Conservation (phyloP, 2,888 invertebrate genomes). For the Phyto melanocephala region DNA sequence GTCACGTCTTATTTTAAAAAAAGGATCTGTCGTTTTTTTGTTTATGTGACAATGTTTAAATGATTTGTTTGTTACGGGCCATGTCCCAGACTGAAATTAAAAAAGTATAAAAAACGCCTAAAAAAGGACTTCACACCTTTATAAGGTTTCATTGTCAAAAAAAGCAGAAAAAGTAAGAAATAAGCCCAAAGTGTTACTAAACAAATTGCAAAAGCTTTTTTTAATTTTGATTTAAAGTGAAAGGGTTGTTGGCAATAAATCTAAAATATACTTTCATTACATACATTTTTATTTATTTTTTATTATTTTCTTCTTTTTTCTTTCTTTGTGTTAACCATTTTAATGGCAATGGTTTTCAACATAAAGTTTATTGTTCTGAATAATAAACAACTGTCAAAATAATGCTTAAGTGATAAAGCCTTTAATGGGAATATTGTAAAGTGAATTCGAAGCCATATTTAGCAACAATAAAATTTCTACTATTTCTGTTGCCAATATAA, state of each 20-base stretch:
- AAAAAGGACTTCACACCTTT: constrained; percentile 66
- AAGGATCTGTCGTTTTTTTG: constrained; percentile 34
- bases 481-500: too few species aligned
- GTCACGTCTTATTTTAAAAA: constrained; percentile 59
- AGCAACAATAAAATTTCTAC: too few species aligned
- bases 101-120: constrained; percentile 34
- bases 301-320: not conserved
- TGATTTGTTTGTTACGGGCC: constrained; percentile 11
- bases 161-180: constrained; percentile 9
- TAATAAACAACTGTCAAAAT: not conserved
- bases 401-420: not conserved
- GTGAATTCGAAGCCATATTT: too few species aligned
- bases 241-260: constrained; percentile 29
- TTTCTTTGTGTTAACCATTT: not conserved
- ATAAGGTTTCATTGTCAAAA: constrained; percentile 59
- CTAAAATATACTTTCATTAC: not conserved
- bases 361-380: not conserved
- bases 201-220: constrained; percentile 55
- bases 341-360: not conserved
- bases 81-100: constrained; percentile 39
- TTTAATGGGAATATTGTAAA: too few species aligned
- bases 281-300: not conserved
- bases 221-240: constrained; percentile 15
- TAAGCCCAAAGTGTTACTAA: constrained; percentile 46
- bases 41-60: constrained; percentile 7